Evolutionary conservation across 2,113 vertebrate species (phyloP).

Genomic region (Myocastor coypus): DNA sequence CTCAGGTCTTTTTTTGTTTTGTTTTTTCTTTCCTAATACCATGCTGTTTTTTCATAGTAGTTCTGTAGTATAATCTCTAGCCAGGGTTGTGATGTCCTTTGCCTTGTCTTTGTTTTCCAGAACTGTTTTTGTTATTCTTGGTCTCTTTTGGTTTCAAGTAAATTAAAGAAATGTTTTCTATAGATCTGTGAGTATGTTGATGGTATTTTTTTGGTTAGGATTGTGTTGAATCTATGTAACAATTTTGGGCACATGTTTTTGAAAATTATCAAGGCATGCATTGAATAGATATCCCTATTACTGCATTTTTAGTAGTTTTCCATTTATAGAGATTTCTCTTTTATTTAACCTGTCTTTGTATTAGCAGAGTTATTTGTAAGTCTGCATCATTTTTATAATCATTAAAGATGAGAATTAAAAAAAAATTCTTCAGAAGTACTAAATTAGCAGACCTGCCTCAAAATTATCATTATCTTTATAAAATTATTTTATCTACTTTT

Average conservation of each 20-base stretch:
- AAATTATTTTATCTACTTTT: neutral
- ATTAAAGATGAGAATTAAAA: constrained; percentile 14
- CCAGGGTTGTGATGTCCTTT: no score
- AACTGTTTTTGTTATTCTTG: no score
- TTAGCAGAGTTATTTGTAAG: constrained; percentile 19
- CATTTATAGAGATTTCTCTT: neutral
- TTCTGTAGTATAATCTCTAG: no score
- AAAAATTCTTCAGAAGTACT: neutral
- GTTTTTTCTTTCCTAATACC: no score
- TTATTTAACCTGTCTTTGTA: neutral
- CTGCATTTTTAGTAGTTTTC: neutral
- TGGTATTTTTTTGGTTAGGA: no score
- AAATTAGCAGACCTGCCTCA: constrained; percentile 35
- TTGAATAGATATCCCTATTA: neutral
- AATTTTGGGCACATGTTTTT: neutral
- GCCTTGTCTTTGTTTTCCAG: no score
- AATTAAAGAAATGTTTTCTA: no score
- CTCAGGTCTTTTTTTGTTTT: no score
- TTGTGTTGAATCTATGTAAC: no score
- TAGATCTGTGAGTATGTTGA: no score
- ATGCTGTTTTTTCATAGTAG: no score
- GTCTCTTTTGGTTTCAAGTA: no score
- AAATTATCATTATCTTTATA: neutral
- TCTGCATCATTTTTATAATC: neutral
- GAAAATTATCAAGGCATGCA: neutral